Evolutionary conservation across 1,140 invertebrate species (phyloP).

Genomic region (Cyphomyrmex costatus): DNA sequence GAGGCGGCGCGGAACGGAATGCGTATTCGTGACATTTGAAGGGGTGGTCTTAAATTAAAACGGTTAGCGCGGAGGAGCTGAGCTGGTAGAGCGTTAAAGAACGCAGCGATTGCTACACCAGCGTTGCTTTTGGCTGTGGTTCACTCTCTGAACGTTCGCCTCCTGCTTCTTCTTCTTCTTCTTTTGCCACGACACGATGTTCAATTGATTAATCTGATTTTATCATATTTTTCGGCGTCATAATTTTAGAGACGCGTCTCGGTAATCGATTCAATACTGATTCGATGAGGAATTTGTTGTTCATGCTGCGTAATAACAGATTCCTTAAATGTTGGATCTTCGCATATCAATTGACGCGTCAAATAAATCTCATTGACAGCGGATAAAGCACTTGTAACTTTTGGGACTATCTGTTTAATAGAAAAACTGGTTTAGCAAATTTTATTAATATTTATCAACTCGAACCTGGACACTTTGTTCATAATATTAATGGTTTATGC

Average conservation of each 20-base stretch:
- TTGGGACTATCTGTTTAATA: background rate
- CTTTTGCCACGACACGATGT: conserved; percentile 32
- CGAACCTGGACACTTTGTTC: background rate
- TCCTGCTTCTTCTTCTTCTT: conserved; percentile 13
- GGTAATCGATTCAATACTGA: background rate
- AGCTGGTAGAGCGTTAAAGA: conserved; percentile 79
- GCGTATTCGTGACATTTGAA: conserved; percentile 84
- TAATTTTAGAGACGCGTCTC: conserved; percentile 43
- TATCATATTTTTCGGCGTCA: background rate
- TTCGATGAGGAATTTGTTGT: conserved; percentile 21
- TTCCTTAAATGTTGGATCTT: background rate
- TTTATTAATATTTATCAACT: conserved; percentile 4
- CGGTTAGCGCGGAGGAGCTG: conserved; percentile 68
- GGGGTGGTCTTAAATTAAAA: conserved; percentile 85
- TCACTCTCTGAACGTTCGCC: conserved; percentile 37
- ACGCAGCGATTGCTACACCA: conserved; percentile 81
- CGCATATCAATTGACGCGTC: background rate
- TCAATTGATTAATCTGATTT: conserved; percentile 57
- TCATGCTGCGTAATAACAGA: background rate
- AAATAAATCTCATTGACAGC: conserved; percentile 23
- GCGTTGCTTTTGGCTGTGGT: conserved; percentile 79
- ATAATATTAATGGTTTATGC: background rate
- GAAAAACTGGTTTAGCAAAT: background rate
- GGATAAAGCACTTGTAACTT: background rate
- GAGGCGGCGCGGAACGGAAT: conserved; percentile 79